Evolutionary conservation across 2,113 vertebrate species (phyloP), one percentile per base, ranked within the genome.

Genomic region (Toxotes chatareus): DNA sequence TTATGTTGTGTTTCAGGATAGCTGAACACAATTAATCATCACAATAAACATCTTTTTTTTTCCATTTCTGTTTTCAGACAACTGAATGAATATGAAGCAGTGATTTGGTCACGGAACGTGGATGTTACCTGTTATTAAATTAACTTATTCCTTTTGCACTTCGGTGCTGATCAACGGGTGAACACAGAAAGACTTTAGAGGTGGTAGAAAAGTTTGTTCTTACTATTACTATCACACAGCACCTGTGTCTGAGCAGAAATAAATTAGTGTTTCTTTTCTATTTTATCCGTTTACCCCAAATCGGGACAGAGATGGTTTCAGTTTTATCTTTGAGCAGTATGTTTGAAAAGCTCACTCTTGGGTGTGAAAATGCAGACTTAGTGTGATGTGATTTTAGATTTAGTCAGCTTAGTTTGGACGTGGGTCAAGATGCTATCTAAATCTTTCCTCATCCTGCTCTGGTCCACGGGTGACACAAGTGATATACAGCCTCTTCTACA

Each of bases 341-440:
- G 27, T n/a, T 44, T 55, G 59, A 47, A 14, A 44, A 56, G 38
- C 16, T 62, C n/a, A 32, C 16, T 61, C 21, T 55, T 21, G 19
- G 23, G 23, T 55, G 56, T 44, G 21, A 74, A 63, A 69, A 76
- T 76, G 23, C 23, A 6, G 36, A 17, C 8, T 74, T 19, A 56
- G 34, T 65, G 31, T 65, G 27, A 67, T 21, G 63, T 51, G 12
- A 31, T 66, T 61, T 61, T 34, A 55, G 38, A 57, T 63, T 70
- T 10, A n/a, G 21, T 19, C n/a, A 16, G 10, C 9, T 60, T 31
- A 23, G n/a, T 42, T 40, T 40, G 34, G 57, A 69, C 2, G 0
- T 51, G 21, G 40, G 71, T 23, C 32, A n/a, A 55, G 67, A 53
- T 68, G 23, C 21, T 69, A 7, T 56, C 38, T 78, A 17, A 8